These are phyloP conservation scores for Malachius bipustulatus DNA, from an alignment of 2,888 invertebrate genomes.

Conservation along the genomic window DNA sequence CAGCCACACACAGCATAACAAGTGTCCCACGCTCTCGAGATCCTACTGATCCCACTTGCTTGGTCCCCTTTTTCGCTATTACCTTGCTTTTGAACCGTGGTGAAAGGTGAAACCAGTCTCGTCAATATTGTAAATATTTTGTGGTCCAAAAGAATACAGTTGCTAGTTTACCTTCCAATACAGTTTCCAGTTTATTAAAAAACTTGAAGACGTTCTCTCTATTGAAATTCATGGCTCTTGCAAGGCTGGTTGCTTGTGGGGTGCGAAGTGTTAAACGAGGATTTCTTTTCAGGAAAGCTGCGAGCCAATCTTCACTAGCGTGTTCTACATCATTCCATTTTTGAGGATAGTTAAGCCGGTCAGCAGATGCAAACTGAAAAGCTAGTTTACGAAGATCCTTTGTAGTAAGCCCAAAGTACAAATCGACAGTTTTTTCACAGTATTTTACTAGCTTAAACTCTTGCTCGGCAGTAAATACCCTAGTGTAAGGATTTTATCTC, in stretches of 20 bases:
- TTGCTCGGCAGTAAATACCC: neutral
- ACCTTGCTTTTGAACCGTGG: slow-evolving; percentile 5
- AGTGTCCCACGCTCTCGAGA: slow-evolving; percentile 26
- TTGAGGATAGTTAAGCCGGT: slow-evolving; percentile 2
- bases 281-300: slow-evolving; percentile 3
- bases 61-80: slow-evolving; percentile 2
- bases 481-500: no score
- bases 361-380: slow-evolving; percentile 1
- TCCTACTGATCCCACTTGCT: slow-evolving; percentile 19
- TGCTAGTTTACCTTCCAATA: no score
- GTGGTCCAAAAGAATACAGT: neutral
- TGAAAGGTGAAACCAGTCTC: neutral
- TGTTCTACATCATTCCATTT: slow-evolving; percentile 1
- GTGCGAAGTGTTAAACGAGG: slow-evolving; percentile 1
- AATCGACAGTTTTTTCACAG: slow-evolving; percentile 2
- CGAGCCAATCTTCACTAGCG: neutral
- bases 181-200: neutral
- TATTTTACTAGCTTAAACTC: neutral
- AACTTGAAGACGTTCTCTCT: slow-evolving; percentile 4
- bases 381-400: neutral
- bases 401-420: slow-evolving; percentile 1
- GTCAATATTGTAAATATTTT: slow-evolving; percentile 1
- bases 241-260: slow-evolving; percentile 11
- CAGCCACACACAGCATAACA: slow-evolving; percentile 10
- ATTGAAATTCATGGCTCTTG: slow-evolving; percentile 19